Evolutionary conservation across 2,797 vertebrate genomes (phyloP), one percentile per base, ranked within the genome.

Genomic region (Parauchenoglanis punctatus): DNA sequence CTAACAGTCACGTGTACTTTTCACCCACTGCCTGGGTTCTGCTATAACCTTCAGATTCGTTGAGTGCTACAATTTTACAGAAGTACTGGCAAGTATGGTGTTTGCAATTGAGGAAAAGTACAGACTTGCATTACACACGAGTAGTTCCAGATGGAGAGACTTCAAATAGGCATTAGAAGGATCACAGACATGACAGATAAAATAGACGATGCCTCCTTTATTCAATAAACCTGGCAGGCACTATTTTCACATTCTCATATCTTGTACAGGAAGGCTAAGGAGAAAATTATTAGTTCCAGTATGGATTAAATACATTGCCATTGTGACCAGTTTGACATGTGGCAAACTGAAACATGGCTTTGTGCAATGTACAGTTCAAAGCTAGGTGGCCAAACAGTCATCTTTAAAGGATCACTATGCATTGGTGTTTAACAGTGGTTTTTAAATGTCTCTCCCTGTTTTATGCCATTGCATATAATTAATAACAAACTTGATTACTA

Each of bases 61-160:
- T 91, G 92, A 89, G 90, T 49, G 54, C 89, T 93, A 89, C 89
- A 90, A 94, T 94, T 86, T 92, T 92, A 88, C 93, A 94, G 93
- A 94, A 92, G 91, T 90, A 90, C 90, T 91, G 90, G 92, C 93
- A 72, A 58, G 81, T 72, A 31, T 63, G 2, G 77, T 88, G 89
- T 92, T 92, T 87, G 88, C 89, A 90, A 88, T 91, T 80, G 76
- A 93, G 86, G 92, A 94, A 93, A 91, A 92, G 93, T 94, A 91
- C 91, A 92, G 93, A 91, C 93, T 88, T 86, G 54, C 59, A 68
- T 92, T 92, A 90, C 89, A 85, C 88, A 67, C 88, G 87, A 95
- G 90, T 91, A 89, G 90, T 95, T 95, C 94, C 94, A 96, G 94
- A 96, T 95, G 95, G 85, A 49, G 61, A 61, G 56, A 82, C 85